Conservation (phyloP, 2,797 vertebrate genomes). For the Sus cebifrons region DNA sequence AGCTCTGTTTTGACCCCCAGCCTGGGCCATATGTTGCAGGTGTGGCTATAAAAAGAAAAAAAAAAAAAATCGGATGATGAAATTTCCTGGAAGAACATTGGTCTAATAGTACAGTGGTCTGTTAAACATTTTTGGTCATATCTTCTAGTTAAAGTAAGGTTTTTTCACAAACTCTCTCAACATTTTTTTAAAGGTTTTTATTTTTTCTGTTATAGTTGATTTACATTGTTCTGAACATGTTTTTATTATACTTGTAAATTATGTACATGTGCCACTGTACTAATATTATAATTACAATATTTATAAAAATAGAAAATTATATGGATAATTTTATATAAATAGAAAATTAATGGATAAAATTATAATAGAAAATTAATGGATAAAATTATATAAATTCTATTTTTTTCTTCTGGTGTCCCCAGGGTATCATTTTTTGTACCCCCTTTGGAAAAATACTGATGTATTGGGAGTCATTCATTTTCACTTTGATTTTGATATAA, state of each 20-base stretch:
- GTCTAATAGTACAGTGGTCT: neutral
- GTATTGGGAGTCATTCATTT: neutral
- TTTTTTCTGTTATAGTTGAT: neutral
- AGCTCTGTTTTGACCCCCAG: too few species aligned
- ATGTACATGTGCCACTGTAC: neutral
- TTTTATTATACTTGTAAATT: conserved; percentile 57
- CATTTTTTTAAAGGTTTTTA: conserved; percentile 40
- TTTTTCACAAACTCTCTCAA: neutral
- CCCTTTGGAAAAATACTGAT: neutral
- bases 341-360: conserved; percentile 5
- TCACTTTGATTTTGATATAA: conserved; percentile 43
- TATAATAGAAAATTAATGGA: neutral
- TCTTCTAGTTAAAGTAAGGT: neutral
- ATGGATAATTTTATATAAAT: neutral
- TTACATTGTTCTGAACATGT: neutral
- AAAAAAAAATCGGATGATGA: neutral
- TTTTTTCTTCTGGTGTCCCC: neutral
- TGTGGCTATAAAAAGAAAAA: too few species aligned
- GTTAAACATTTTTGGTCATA: neutral
- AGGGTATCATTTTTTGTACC: neutral
- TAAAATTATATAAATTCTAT: neutral
- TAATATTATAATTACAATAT: neutral
- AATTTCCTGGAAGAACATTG: neutral
- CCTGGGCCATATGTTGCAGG: too few species aligned
- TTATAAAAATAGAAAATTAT: conserved; percentile 4